Base-by-base conservation (phyloP, 2,888 invertebrate species). In the Quadroppia sp. region DNA sequence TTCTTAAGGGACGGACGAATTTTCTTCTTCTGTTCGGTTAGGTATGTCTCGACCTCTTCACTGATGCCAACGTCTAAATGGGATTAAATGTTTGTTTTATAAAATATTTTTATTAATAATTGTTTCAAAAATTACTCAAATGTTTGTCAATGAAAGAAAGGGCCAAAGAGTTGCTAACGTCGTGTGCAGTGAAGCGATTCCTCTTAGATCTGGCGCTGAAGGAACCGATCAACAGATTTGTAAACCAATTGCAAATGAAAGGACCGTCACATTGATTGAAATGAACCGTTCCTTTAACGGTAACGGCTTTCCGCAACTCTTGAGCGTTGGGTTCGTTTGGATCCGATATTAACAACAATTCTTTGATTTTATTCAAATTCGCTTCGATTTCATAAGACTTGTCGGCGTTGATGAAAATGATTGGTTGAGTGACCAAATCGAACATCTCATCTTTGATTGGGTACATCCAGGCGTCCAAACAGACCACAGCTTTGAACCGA, bases 381-480 rank as follows among this genome's bases (percentile, higher is more conserved):
- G 83, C 80, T 42, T 81, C 80, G 61, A 86, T 85, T 78, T 87
- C 87, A 20, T 32, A 25, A 80, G 87, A 87, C 17, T 86, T 85
- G 78, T 86, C 85, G 3, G 86, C 85, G 79, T 87, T 87, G 72
- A 87, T 81, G 79, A 86, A 87, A 28, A 87, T 77, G 69, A 87
- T 80, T 0, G 86, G 86, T 78, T 86, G 84, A 13, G 81, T 78
- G 2, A 86, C 80, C 67, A 81, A 81, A n/a, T 80, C 79, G 36
- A 85, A 79, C 13, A 80, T 76, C 76, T 84, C 84, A 71, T 83
- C 82, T 80, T 85, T 85, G 40, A 87, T 80, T 0, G 87, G 86
- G 79, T 85, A 86, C 86, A 87, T 86, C 87, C 87, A 88, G 0
- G 86, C 85, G 80, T 88, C 87, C 56, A 87, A 78, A 36, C 86